These are phyloP conservation scores for Aulostomus chinensis DNA, from an alignment of 2,797 vertebrate genomes.

Conservation along the genomic window DNA sequence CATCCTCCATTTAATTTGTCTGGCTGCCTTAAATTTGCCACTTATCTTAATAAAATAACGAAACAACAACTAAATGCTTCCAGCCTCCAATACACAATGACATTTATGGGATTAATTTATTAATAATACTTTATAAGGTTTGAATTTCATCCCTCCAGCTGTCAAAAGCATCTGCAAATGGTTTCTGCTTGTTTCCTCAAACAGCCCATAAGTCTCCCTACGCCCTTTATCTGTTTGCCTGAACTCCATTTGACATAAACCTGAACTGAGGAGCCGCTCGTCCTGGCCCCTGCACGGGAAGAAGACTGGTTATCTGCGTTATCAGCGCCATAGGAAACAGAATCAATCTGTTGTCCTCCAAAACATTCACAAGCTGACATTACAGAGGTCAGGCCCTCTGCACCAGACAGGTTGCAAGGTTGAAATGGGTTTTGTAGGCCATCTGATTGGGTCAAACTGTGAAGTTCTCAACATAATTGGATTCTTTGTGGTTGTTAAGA, in stretches of 20 bases:
- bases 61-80: no score
- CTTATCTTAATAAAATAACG: no score
- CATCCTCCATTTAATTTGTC: no score
- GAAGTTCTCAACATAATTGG: slow-evolving; percentile 36
- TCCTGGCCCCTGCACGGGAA: slow-evolving; percentile 47
- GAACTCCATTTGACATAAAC: slow-evolving; percentile 7
- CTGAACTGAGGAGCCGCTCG: slow-evolving; percentile 3
- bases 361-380: not conserved
- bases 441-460: slow-evolving; percentile 11
- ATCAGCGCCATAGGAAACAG: slow-evolving; percentile 60
- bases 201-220: slow-evolving; percentile 3
- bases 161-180: not conserved
- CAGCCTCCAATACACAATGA: no score
- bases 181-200: not conserved
- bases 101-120: no score
- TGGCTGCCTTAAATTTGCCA: no score
- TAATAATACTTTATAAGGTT: no score
- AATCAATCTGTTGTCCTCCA: slow-evolving; percentile 3
- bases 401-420: slow-evolving; percentile 13
- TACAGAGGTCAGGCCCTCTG: slow-evolving; percentile 7
- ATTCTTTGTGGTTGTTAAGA: not conserved
- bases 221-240: slow-evolving; percentile 12
- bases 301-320: slow-evolving; percentile 44
- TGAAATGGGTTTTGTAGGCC: slow-evolving; percentile 9
- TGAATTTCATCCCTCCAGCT: not conserved